phyloP scores from a whole-genome alignment of 2,797 vertebrate genomes.

The Chelon auratus region DNA sequence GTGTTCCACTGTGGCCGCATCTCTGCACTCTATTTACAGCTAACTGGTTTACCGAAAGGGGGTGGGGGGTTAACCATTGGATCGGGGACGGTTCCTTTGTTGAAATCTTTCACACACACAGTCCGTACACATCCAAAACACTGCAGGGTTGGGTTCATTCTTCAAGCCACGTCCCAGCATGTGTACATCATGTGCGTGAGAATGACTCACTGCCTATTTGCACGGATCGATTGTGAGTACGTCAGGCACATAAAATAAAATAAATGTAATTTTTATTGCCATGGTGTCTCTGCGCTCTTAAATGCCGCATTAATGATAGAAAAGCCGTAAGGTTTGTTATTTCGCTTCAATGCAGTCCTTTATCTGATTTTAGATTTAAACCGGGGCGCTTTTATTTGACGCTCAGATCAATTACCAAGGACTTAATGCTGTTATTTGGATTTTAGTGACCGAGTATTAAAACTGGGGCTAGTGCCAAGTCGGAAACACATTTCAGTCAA shows the following conservation, averaged over 20 bases:
- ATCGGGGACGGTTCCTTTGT: neutral
- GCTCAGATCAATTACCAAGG: conserved; percentile 3
- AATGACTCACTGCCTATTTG: conserved; percentile 48
- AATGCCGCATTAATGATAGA: conserved; percentile 17
- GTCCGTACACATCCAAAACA: too few species aligned
- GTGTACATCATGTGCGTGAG: conserved; percentile 26
- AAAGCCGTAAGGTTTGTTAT: conserved; percentile 13
- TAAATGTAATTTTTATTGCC: conserved; percentile 36
- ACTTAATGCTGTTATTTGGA: conserved; percentile 12
- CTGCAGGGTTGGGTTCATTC: neutral
- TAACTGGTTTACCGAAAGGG: neutral
- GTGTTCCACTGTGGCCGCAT: neutral
- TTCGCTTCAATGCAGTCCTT: conserved; percentile 1
- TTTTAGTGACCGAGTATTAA: conserved; percentile 36
- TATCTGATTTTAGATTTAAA: conserved; percentile 25
- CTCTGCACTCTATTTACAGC: neutral
- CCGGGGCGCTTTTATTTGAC: conserved; percentile 17
- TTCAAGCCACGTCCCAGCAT: conserved; percentile 26
- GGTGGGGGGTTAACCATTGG: neutral
- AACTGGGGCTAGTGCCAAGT: conserved; percentile 18
- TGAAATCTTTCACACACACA: neutral
- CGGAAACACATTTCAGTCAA: conserved; percentile 2
- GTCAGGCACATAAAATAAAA: conserved; percentile 24
- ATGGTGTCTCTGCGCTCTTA: conserved; percentile 26
- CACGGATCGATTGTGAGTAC: conserved; percentile 22